A percentile compares a stretch with the other conserved stretches of the same genome.
Conservation (phyloP, 2,888 invertebrate species). For the Pristionchus maxplancki region DNA sequence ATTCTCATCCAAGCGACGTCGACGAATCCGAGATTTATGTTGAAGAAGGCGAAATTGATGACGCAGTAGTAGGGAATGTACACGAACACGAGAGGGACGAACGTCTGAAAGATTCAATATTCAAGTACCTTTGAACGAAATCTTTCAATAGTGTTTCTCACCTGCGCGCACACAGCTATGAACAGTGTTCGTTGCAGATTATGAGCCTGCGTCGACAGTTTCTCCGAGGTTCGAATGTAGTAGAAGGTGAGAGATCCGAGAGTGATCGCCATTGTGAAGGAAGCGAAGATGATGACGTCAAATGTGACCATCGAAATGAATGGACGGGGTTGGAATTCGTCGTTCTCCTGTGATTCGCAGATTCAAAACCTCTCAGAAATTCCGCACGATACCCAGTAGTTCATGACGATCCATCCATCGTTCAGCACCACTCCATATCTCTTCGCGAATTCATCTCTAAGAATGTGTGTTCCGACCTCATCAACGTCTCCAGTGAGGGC, state of each 20-base stretch:
- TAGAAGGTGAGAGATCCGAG: conserved; percentile 32
- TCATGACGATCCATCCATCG: conserved; percentile 29
- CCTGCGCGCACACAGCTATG: conserved; percentile 14
- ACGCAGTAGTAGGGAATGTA: conserved; percentile 32
- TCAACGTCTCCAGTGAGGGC: neutral
- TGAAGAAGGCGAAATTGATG: conserved; percentile 25
- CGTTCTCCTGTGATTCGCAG: neutral
- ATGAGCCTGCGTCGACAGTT: neutral
- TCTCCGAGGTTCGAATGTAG: neutral
- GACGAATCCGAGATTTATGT: neutral
- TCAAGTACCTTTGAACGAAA: too few species aligned
- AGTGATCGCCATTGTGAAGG: neutral
- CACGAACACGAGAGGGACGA: conserved; percentile 4
- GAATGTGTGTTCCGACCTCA: neutral
- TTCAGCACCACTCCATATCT: neutral
- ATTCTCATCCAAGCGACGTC: conserved; percentile 5
- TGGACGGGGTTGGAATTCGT: neutral
- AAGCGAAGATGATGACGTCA: neutral
- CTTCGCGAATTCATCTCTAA: neutral
- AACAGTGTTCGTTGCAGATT: neutral
- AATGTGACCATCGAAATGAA: neutral
- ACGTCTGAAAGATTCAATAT: neutral
- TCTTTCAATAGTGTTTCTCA: neutral
- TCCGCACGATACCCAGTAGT: conserved; percentile 33
- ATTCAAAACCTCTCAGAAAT: neutral